phyloP scores from a whole-genome alignment of 2,888 invertebrate species.

The Ctena decussata region DNA sequence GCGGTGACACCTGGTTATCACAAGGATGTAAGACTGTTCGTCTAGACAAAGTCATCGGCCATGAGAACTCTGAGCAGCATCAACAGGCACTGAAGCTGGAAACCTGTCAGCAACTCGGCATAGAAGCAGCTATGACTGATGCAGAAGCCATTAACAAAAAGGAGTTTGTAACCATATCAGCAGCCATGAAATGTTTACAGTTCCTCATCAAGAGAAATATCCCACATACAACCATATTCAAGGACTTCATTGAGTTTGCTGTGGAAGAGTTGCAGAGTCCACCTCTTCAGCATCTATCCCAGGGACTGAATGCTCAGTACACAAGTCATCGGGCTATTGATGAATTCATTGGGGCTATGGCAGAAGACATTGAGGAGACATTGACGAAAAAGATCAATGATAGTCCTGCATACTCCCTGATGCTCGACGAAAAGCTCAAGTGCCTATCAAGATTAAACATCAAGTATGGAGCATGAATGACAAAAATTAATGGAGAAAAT shows the following conservation, averaged over 20 bases:
- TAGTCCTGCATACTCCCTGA: neutral
- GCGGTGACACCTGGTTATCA: slow-evolving; percentile 14
- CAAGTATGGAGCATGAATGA: no score
- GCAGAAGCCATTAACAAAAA: neutral
- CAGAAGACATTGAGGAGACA: neutral
- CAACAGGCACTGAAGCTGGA: slow-evolving; percentile 15
- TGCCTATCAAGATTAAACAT: no score
- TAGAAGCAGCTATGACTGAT: neutral
- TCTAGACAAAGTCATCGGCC: slow-evolving; percentile 17
- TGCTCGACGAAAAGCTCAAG: neutral
- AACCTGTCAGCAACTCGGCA: neutral
- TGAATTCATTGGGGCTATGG: neutral
- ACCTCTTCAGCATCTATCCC: neutral
- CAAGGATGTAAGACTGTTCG: slow-evolving; percentile 27
- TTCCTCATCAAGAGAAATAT: slow-evolving; percentile 25
- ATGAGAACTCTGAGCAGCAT: slow-evolving; percentile 36
- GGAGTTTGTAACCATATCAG: neutral
- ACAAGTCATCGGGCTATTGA: slow-evolving; percentile 16
- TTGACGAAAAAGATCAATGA: neutral
- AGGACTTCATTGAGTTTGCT: slow-evolving; percentile 28
- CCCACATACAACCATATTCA: slow-evolving; percentile 19
- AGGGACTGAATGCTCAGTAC: neutral
- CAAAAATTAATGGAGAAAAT: no score
- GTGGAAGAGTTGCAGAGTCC: neutral
- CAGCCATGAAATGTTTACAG: slow-evolving; percentile 9